Conservation (phyloP, 2,113 vertebrate genomes). For the Danionella cerebrum region DNA sequence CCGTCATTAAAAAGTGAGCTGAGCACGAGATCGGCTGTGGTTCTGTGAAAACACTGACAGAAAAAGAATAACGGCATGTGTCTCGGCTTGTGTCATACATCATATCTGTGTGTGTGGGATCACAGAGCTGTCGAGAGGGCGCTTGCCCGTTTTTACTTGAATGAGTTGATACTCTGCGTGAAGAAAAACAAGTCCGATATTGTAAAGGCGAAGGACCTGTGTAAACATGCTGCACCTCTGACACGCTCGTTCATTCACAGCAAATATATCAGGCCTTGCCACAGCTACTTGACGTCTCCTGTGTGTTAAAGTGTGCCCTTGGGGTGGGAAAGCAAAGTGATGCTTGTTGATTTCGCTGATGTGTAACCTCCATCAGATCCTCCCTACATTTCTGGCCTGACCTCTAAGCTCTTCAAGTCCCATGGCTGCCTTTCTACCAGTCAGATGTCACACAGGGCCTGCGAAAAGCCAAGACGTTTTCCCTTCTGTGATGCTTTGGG, state of each 20-base stretch:
- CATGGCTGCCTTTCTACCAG: background rate
- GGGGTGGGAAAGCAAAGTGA: background rate
- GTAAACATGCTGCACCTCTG: conserved; percentile 29
- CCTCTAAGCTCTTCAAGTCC: background rate
- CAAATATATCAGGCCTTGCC: conserved; percentile 9
- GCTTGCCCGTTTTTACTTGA: conserved; percentile 20
- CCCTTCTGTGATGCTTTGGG: conserved; percentile 17
- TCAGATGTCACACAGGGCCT: conserved; percentile 16
- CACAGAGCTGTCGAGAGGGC: background rate
- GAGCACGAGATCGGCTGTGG: conserved; percentile 13
- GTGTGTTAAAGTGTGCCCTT: background rate
- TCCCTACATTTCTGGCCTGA: background rate
- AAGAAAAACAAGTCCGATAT: conserved; percentile 25
- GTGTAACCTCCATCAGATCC: conserved; percentile 4
- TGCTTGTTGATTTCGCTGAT: background rate
- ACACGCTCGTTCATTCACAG: conserved; percentile 17
- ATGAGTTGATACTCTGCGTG: conserved; percentile 7
- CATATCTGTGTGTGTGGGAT: conserved; percentile 31
- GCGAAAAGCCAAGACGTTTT: conserved; percentile 28
- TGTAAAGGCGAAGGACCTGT: conserved; percentile 14
- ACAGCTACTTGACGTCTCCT: background rate
- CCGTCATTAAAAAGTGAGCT: conserved; percentile 17
- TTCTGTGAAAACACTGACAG: conserved; percentile 33
- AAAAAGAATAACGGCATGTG: conserved; percentile 22
- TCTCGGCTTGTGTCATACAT: conserved; percentile 18